Evolutionary conservation across 2,797 vertebrate species (phyloP), one percentile per base, ranked within the genome.

Genomic region (Anguilla marmorata): DNA sequence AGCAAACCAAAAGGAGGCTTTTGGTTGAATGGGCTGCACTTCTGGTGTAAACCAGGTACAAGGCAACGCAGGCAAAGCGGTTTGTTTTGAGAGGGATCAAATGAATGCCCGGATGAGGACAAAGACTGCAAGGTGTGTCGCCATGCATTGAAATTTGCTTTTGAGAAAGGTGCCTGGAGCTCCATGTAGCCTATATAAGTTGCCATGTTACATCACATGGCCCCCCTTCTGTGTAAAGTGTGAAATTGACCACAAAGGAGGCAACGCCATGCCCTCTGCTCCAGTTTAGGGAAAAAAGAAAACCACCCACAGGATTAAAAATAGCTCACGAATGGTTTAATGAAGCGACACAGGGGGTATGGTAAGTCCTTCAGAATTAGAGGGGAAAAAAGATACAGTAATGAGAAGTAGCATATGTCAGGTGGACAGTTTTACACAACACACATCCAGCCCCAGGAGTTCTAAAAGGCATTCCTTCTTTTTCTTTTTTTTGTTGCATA

Each of bases 311-410:
- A 60, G 90, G 86, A 92, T 92, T 92, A 95, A 91, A 94, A 95
- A 95, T 92, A 94, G 94, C 94, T 94, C 93, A 95, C 94, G 93
- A 95, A 94, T 94, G 94, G 94, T 96, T 96, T 95, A 95, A 94
- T 95, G 94, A 95, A 93, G 95, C 94, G 95, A 95, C 93, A 94
- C 88, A 87, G 90, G 86, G 52, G 86, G 88, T 52, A 52, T 33
- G 60, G 63, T 52, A 90, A 86, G 85, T 92, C 84, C 88, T 91
- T 92, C 86, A 88, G 92, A 93, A 48, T 48, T 76, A 74, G 8
- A 89, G 91, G 41, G 37, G 88, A 91, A 90, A 21, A 92, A 92
- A 91, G 89, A 85, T 92, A 91, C 88, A 92, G 89, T 90, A 88
- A 89, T 72, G 45, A 87, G 63, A 76, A 84, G 82, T 41, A 90